Conservation (phyloP, 2,113 vertebrate genomes). For the Nymphicus hollandicus region DNA sequence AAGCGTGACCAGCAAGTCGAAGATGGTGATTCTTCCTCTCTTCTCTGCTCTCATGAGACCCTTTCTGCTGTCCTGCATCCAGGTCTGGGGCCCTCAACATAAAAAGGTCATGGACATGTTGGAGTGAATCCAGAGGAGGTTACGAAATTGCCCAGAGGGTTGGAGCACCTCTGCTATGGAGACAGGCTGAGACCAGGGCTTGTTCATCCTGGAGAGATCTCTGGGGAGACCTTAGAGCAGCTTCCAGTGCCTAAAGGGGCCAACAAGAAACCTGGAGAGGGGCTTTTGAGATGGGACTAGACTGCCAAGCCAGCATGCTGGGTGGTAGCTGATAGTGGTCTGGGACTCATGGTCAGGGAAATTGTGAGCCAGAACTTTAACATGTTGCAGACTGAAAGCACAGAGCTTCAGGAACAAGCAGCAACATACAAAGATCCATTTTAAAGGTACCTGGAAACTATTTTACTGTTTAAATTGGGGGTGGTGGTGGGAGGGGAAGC, state of each 20-base stretch:
- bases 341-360: neutral
- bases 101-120: neutral
- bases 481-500: no score
- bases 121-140: neutral
- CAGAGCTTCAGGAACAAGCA: neutral
- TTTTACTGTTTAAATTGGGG: neutral
- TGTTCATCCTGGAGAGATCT: neutral
- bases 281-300: neutral
- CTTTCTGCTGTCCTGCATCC: neutral
- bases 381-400: neutral
- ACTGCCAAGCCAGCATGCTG: neutral
- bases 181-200: neutral
- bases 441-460: neutral
- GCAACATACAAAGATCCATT: rapidly evolving
- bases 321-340: neutral
- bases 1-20: no score
- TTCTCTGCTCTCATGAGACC: neutral
- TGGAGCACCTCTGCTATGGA: neutral
- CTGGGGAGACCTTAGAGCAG: neutral
- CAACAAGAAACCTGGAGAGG: neutral
- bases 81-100: neutral
- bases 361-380: neutral
- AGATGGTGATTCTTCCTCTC: neutral
- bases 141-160: neutral
- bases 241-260: neutral